Evolutionary conservation across 2,113 vertebrate genomes (phyloP), one percentile per base, ranked within the genome.

Genomic region (Lonchura striata): DNA sequence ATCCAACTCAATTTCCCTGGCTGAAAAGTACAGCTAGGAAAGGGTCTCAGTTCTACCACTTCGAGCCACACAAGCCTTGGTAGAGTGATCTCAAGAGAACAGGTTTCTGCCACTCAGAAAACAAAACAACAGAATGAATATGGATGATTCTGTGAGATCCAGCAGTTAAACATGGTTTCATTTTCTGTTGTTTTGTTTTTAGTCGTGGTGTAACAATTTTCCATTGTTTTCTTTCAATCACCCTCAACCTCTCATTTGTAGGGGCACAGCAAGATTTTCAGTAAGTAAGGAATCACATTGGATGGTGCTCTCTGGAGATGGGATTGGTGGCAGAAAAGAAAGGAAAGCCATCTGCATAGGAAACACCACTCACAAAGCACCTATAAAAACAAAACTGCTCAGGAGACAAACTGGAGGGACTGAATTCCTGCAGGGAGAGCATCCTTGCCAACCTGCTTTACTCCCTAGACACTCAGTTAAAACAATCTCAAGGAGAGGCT

Each of bases 1-100:
- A 53, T 10, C 13, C 50, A 57, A 2, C 30, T 46, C 0, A 0
- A 52, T 18, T 71, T 9, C 11, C 30, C 18, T 56, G n/a, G 10
- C 13, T 94, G 37, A 66, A 47, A 72, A 69, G 39, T 22, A 52
- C 10, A 53, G 33, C 21, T 52, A 66, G 46, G 46, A 90, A 83
- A 74, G 17, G n/a, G 54, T 57, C 80, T 77, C 37, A 46, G 37
- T 56, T 88, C 25, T 21, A 86, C 5, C 10, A 9, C 31, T 2
- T 25, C 8, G 27, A 79, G 39, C 30, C 30, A 64, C 15, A 3
- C 8, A 70, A 50, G 25, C 18, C 27, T 59, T 75, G 23, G 42
- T 1, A 42, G 10, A 50, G 13, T 18, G 75, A 30, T 52, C 44
- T 59, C 44, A 31, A 39, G 17, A 57, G 10, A 83, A 30, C 27